These are phyloP conservation scores for Gandaritis pyraliata DNA, from an alignment of 2,888 invertebrate species.

Conservation along the genomic window DNA sequence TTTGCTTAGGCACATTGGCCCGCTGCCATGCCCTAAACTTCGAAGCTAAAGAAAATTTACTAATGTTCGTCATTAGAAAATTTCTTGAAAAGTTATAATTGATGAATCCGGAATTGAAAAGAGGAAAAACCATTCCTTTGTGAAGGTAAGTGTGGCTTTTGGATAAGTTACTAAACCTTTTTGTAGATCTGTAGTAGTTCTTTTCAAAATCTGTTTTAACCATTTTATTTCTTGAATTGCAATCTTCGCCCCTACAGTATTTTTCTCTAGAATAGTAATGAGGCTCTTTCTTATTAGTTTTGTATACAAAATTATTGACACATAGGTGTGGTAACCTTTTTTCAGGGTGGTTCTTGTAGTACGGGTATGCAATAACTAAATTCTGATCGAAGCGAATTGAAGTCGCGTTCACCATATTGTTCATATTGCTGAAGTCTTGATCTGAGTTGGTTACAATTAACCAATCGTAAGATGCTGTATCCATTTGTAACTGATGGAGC, in stretches of 20 bases:
- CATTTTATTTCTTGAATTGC: conserved; percentile 8
- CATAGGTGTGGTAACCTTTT: conserved; percentile 51
- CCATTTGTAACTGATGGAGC: conserved; percentile 64
- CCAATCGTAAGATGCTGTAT: conserved; percentile 71
- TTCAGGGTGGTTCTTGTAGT: conserved; percentile 26
- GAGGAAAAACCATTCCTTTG: conserved; percentile 49
- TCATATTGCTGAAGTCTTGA: conserved; percentile 59
- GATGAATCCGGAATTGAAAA: conserved; percentile 59
- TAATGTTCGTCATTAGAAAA: conserved; percentile 65
- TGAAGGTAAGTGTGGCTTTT: conserved; percentile 56
- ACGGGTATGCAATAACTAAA: conserved; percentile 61
- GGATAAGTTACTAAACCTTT: conserved; percentile 62
- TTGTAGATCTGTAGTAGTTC: conserved; percentile 63
- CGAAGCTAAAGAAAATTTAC: conserved; percentile 52
- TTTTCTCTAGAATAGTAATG: conserved; percentile 10
- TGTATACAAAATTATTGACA: conserved; percentile 62
- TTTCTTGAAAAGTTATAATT: conserved; percentile 61
- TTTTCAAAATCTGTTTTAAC: conserved; percentile 55
- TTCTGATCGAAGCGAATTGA: conserved; percentile 73
- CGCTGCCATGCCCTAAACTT: conserved; percentile 46
- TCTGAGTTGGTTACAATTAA: conserved; percentile 60
- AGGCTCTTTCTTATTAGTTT: conserved; percentile 32
- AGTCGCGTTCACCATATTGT: conserved; percentile 63
- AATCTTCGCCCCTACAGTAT: conserved; percentile 16
- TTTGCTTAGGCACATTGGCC: not conserved